Evolutionary conservation across 2,888 invertebrate genomes (phyloP).

Genomic region (Tribolium freemani): DNA sequence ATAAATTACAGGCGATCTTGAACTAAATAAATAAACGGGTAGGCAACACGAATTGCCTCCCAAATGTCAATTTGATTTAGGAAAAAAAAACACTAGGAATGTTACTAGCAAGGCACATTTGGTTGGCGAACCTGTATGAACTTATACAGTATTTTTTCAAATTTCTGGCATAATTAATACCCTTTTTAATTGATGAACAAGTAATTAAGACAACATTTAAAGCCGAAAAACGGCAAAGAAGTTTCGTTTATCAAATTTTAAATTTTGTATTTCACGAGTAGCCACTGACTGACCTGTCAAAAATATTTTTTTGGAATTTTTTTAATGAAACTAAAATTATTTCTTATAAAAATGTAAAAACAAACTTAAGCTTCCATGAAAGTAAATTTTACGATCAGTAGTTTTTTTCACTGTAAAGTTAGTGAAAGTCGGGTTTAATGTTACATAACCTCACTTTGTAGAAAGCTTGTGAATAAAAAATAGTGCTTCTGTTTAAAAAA

Average conservation of each 20-base stretch:
- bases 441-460: not conserved
- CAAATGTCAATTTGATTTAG: constrained; percentile 7
- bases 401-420: not conserved
- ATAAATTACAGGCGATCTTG: constrained; percentile 4
- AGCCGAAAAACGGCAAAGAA: not conserved
- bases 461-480: not conserved
- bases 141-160: too few relatives aligned
- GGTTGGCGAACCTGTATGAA: not conserved
- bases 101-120: not conserved
- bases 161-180: too few relatives aligned
- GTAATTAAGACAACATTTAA: too few relatives aligned
- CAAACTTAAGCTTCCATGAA: too few relatives aligned
- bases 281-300: not conserved
- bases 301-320: too few relatives aligned
- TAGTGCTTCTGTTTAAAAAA: not conserved
- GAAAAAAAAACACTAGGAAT: not conserved
- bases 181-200: too few relatives aligned
- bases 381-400: too few relatives aligned
- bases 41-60: constrained; percentile 12
- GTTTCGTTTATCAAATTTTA: not conserved
- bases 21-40: constrained; percentile 30
- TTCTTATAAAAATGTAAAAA: too few relatives aligned
- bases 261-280: not conserved
- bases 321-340: too few relatives aligned
- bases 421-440: not conserved